Conservation (phyloP, 2,797 vertebrate genomes). For the Buphagus erythrorhynchus region DNA sequence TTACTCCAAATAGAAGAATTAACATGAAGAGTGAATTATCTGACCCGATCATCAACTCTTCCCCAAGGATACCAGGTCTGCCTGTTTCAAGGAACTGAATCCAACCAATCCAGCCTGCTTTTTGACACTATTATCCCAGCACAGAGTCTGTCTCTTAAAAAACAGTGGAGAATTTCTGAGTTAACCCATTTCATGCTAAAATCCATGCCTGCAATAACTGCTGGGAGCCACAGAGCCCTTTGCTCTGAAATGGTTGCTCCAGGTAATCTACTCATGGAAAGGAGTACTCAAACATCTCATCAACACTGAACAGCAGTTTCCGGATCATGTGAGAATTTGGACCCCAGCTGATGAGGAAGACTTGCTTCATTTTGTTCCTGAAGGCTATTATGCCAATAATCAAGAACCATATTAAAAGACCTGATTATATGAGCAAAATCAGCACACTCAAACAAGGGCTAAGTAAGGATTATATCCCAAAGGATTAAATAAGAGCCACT, state of each 20-base stretch:
- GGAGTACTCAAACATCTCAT: neutral
- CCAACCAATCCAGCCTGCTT: neutral
- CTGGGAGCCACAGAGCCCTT: neutral
- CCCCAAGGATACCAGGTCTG: neutral
- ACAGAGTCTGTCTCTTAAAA: neutral
- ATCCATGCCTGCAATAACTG: neutral
- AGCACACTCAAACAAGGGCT: neutral
- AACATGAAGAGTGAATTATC: constrained; percentile 20
- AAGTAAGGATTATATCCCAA: neutral
- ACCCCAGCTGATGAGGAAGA: neutral
- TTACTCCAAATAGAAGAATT: constrained; percentile 41
- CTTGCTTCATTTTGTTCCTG: neutral
- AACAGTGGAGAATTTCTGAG: neutral
- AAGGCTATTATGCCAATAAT: neutral
- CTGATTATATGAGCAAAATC: neutral
- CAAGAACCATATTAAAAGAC: neutral
- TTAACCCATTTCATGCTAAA: neutral
- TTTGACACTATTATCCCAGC: constrained; percentile 18
- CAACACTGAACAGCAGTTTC: neutral
- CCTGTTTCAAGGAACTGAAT: neutral
- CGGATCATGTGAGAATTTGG: neutral
- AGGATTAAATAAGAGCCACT: neutral
- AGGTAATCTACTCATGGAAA: neutral
- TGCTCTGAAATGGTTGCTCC: neutral
- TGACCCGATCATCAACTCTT: neutral